Base-by-base conservation (phyloP, 2,113 vertebrate species). In the Cyprinodon variegatus region DNA sequence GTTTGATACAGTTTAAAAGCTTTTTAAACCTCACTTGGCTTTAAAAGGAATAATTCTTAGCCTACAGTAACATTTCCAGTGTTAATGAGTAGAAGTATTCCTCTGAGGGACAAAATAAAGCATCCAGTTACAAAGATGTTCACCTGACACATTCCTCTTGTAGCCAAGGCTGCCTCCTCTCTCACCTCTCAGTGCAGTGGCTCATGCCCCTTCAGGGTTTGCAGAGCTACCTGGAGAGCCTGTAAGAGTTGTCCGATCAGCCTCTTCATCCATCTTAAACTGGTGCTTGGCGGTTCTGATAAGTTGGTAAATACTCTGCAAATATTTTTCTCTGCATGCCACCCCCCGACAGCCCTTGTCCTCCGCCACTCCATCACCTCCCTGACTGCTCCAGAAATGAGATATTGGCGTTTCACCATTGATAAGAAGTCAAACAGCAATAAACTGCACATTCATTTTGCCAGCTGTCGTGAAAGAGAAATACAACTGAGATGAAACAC, bases 331-430 rank as follows among this genome's bases (percentile, higher is more conserved):
- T 73, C 17, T 59, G 69, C 41, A 86, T 75, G 61, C n/a, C 76
- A 15, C 20, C 76, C 45, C 61, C 59, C 0, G 1, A 70, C 61
- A 76, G 71, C 71, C 67, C 38, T 29, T 61, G 29, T 78, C 57
- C 72, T 62, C 11, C 4, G 29, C 65, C 7, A 60, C 84, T 88
- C 82, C 62, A 62, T 89, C 87, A 86, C 48, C 36, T 40, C 39
- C 43, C 64, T 80, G 82, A 86, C 85, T 80, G 69, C 82, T 85
- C 60, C 68, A 81, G 74, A 88, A 88, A 91, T 91, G 17, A 81
- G 73, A 89, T 88, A 85, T 87, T 72, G 86, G 72, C 80, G 0
- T 91, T 90, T 84, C 65, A 67, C 53, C 41, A 38, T 65, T 72
- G 74, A 77, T 20, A 53, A 39, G 64, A 62, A n/a, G 11, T 59